phyloP scores from a whole-genome alignment of 2,888 invertebrate genomes.

The Athetis lepigone region DNA sequence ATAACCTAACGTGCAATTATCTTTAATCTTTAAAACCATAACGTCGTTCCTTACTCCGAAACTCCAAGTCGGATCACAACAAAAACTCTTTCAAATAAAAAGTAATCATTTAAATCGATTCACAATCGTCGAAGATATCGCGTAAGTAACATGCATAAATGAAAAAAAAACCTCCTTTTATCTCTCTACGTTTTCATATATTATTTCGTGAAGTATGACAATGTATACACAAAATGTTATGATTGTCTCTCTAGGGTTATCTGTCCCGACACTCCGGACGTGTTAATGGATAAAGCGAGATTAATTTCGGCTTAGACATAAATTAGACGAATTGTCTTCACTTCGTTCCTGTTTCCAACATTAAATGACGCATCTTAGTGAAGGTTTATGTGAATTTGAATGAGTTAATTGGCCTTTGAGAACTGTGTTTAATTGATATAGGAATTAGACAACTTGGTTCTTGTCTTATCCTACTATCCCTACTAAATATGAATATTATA shows the following conservation, averaged over 20 bases:
- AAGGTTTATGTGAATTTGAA: slow-evolving; percentile 41
- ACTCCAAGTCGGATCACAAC: too few species aligned
- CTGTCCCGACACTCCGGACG: slow-evolving; percentile 55
- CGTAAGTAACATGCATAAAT: too few species aligned
- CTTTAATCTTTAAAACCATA: too few species aligned
- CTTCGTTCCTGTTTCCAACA: slow-evolving; percentile 25
- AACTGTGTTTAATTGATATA: slow-evolving; percentile 16
- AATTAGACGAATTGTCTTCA: slow-evolving; percentile 60
- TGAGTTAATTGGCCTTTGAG: slow-evolving; percentile 35
- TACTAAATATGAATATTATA: too few species aligned
- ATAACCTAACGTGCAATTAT: too few species aligned
- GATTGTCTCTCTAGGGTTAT: slow-evolving; percentile 30
- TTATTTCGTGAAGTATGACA: background rate
- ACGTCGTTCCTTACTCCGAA: too few species aligned
- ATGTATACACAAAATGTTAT: slow-evolving; percentile 39
- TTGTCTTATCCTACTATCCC: too few species aligned
- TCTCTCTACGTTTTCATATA: too few species aligned
- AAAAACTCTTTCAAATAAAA: too few species aligned
- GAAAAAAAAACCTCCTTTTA: too few species aligned
- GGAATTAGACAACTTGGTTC: slow-evolving; percentile 5
- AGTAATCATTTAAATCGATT: too few species aligned
- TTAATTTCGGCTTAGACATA: slow-evolving; percentile 63
- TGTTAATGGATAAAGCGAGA: slow-evolving; percentile 53
- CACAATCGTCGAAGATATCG: too few species aligned
- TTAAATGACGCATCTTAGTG: slow-evolving; percentile 38